Evolutionary conservation across 2,888 invertebrate genomes (phyloP).

Genomic region (Tachina lurida): DNA sequence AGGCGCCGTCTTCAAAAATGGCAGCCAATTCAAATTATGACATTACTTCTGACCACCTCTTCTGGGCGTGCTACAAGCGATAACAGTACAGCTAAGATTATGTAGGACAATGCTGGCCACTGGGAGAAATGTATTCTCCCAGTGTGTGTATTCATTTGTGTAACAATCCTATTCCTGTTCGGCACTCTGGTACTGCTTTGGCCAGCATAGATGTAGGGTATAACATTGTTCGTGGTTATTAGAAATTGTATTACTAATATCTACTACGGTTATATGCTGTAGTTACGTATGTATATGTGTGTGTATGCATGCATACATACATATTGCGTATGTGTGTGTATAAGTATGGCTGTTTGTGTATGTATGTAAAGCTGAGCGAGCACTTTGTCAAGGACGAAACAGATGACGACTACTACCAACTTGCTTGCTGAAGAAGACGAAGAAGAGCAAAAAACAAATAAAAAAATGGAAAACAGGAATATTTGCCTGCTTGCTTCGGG

Average conservation of each 20-base stretch:
- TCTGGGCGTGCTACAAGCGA: too few relatives aligned
- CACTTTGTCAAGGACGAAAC: conserved; percentile 72
- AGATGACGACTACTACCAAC: conserved; percentile 58
- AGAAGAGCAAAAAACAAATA: conserved; percentile 69
- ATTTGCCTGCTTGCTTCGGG: conserved; percentile 62
- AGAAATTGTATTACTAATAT: conserved; percentile 44
- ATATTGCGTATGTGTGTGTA: not conserved
- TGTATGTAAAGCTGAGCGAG: conserved; percentile 64
- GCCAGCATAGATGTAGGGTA: too few relatives aligned
- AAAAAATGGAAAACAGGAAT: conserved; percentile 63
- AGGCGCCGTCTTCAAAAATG: too few relatives aligned
- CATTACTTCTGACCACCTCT: too few relatives aligned
- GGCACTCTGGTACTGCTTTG: too few relatives aligned
- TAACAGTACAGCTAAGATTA: too few relatives aligned
- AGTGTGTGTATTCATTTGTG: too few relatives aligned
- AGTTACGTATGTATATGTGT: conserved; percentile 19
- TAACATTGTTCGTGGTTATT: not conserved
- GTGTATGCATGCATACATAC: not conserved
- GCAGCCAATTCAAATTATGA: too few relatives aligned
- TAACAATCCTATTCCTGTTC: too few relatives aligned
- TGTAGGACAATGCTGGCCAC: too few relatives aligned
- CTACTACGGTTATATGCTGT: conserved; percentile 33
- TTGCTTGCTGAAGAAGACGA: conserved; percentile 72
- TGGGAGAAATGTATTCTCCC: too few relatives aligned
- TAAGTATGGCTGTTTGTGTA: not conserved